Base-by-base conservation (phyloP, 1,140 invertebrate species). In the Mactra quadrangularis region DNA sequence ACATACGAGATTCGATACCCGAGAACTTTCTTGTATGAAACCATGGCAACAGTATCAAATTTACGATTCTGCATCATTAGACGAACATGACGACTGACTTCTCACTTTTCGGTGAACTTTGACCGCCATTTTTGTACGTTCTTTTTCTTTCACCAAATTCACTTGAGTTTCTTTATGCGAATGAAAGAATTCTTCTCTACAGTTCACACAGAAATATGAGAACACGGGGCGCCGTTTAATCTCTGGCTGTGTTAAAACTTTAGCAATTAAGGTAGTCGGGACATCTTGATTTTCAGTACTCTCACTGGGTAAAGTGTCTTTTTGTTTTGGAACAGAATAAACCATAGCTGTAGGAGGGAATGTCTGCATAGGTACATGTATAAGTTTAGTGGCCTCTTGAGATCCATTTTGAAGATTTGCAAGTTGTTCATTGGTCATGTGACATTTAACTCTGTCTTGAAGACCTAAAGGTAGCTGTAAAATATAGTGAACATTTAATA, bases 261-360 rank as follows among this genome's bases (percentile, higher is more conserved):
- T 97, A 2, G 97, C 97, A 95, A 99, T 97, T 60, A 98, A 96
- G 19, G 97, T 96, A 41, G 97, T 97, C 13, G 97, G 98, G 29
- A 99, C 97, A 87, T 91, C 86, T 2, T 89, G 85, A 45, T 72
- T 52, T 11, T 91, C 88, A 47, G 79, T 82, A 64, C 89, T 87
- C 17, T 87, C 82, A 82, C 77, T 62, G 3, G 71, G 66, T n/a
- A n/a, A n/a, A 35, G 53, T 74, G 35, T 82, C 79, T n/a, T 84
- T 70, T 74, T 85, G 85, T 89, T 94, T 94, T 91, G 95, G 95
- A 68, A 97, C 94, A 62, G 96, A 97, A 88, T 97, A 97, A 1
- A 97, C 96, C 96, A 97, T 97, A 13, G 97, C 96, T 19, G 96
- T 97, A 17, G 96, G 96, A 35, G 96, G 96, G 91, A 97, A 97